Evolutionary conservation across 2,797 vertebrate genomes (phyloP), one percentile per base, ranked within the genome.

Genomic region (Heterohyrax brucei): DNA sequence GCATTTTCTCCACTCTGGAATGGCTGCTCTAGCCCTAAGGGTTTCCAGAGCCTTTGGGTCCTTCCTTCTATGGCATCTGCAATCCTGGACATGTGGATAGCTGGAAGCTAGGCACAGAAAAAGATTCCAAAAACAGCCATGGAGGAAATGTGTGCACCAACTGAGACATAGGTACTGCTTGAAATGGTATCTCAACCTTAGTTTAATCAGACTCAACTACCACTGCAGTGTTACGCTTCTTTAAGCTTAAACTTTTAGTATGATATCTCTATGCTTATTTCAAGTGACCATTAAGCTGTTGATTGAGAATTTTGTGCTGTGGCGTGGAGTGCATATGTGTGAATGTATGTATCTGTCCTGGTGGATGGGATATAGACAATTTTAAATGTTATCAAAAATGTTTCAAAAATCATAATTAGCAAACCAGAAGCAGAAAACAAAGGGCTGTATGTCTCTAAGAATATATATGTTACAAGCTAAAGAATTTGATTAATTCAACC

Each of bases 351-450:
- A 12, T 64, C 53, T 87, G 18, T 10, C 75, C 24, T 59, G 30
- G 39, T 56, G 48, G 18, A 7, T 39, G 1, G 7, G 1, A 0
- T 81, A 93, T 83, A 13, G 80, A 13, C 50, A 76, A 22, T 77
- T 66, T 46, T 7, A 78, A 30, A 19, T 94, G 95, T 95, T 94
- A 53, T 44, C 75, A 66, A 87, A 62, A 91, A 76, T 2, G 56
- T 77, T 44, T 56, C 6, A 80, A 93, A 68, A 91, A 10, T 46
- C 30, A 44, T 66, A 92, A 81, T 76, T 90, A 78, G 18, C 18
- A 94, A 94, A 2, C 13, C 28, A 56, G 73, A 72, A 62, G 59
- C 53, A 86, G 48, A 62, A 95, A 91, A 53, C 9, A 93, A 94
- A 13, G 19, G 2, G 21, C 50, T 10, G 30, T 39, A 10, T 83